Evolutionary conservation across 2,888 invertebrate genomes (phyloP).

Genomic region (Sicus ferrugineus): DNA sequence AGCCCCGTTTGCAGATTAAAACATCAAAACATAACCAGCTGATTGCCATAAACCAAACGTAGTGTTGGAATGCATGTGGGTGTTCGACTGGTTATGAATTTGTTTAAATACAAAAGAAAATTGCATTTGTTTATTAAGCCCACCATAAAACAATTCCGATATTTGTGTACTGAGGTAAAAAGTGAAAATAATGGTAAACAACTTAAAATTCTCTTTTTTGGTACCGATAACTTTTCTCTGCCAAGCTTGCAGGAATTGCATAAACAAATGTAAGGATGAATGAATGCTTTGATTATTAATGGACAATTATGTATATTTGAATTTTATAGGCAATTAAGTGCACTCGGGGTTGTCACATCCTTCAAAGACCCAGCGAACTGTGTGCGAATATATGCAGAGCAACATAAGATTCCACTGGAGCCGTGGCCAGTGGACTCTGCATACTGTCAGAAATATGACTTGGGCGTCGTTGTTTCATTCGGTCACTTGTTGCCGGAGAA

Average conservation of each 20-base stretch:
- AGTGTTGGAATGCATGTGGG: conserved; percentile 5
- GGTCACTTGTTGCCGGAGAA: conserved; percentile 85
- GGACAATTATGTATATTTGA: background rate
- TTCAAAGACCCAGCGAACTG: conserved; percentile 70
- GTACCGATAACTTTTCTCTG: conserved; percentile 83
- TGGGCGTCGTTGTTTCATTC: conserved; percentile 93
- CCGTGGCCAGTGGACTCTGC: conserved; percentile 72
- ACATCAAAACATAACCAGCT: background rate
- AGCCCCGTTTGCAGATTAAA: too few relatives aligned
- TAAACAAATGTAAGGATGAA: conserved; percentile 65
- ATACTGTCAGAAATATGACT: conserved; percentile 70
- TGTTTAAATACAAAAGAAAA: conserved; percentile 59
- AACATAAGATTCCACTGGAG: conserved; percentile 69
- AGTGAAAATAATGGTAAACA: conserved; percentile 4
- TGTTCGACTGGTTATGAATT: conserved; percentile 38
- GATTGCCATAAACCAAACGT: too few relatives aligned
- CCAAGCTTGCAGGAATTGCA: conserved; percentile 76
- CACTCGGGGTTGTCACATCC: conserved; percentile 74
- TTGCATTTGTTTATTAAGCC: background rate
- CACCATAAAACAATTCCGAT: background rate
- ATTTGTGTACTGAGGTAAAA: conserved; percentile 22
- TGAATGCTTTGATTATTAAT: background rate
- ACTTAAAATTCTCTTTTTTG: conserved; percentile 79
- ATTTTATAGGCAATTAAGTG: conserved; percentile 27
- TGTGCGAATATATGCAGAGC: conserved; percentile 74